phyloP scores from a whole-genome alignment of 2,888 invertebrate genomes.

The Platycheirus rosarum region DNA sequence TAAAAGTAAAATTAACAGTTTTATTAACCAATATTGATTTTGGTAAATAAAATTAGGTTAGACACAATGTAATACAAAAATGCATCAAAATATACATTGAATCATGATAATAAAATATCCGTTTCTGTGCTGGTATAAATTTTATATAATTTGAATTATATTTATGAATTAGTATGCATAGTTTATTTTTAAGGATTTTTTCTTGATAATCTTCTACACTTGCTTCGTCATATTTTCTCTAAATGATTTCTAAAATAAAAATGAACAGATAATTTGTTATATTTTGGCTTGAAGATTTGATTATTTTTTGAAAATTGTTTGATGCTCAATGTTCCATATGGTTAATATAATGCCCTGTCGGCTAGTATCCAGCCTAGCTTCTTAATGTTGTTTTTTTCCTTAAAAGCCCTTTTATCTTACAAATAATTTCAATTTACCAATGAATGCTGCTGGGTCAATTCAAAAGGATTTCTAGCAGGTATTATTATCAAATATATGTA shows the following conservation, averaged over 20 bases:
- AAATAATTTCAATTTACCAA: slow-evolving; percentile 35
- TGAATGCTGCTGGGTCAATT: slow-evolving; percentile 34
- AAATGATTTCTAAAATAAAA: background rate
- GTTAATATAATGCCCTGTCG: slow-evolving; percentile 42
- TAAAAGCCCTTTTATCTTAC: slow-evolving; percentile 25
- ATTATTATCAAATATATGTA: slow-evolving; percentile 29
- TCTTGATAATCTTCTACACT: slow-evolving; percentile 3
- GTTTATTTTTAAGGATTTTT: background rate
- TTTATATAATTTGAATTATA: background rate
- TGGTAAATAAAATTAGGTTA: too few species aligned
- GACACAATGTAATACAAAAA: background rate
- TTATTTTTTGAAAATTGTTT: slow-evolving; percentile 7
- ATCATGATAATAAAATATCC: background rate
- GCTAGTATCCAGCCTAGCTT: slow-evolving; percentile 23
- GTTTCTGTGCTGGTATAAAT: background rate
- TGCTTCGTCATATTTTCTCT: slow-evolving; percentile 14
- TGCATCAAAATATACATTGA: background rate
- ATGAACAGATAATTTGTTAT: background rate
- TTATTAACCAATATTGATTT: too few species aligned
- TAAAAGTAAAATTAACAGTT: too few species aligned
- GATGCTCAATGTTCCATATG: background rate
- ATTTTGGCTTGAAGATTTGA: slow-evolving; percentile 1
- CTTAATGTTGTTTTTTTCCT: background rate
- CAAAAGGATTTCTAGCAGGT: slow-evolving; percentile 38
- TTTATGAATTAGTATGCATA: slow-evolving; percentile 1